Percentiles rank a stretch among this genome's conserved stretches.
Evolutionary conservation across 2,113 vertebrate genomes (phyloP).

Genomic region (Rhynchomys soricoides): DNA sequence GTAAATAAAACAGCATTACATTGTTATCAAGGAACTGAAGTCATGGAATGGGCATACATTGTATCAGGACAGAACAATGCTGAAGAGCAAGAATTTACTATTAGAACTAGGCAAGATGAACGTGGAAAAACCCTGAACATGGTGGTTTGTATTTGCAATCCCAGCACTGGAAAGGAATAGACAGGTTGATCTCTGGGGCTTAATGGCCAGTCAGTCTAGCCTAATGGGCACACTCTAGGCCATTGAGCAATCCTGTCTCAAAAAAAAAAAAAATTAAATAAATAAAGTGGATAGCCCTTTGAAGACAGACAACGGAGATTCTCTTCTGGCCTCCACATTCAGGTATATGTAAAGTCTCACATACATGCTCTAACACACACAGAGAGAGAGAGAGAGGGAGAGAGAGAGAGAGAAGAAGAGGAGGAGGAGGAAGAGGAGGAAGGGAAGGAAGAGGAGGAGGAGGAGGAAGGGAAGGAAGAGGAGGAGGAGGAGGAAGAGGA

Average conservation of each 20-base stretch:
- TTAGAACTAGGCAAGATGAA: not conserved
- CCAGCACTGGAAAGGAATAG: not conserved
- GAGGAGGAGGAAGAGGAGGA: too few relatives aligned
- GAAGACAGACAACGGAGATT: not conserved
- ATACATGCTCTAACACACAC: not conserved
- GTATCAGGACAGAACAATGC: not conserved
- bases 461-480: too few relatives aligned
- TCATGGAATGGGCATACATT: not conserved
- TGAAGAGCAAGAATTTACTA: not conserved
- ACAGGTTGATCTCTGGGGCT: not conserved
- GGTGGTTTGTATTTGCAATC: not conserved
- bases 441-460: too few relatives aligned
- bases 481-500: too few relatives aligned
- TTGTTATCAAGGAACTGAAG: not conserved
- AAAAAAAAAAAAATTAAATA: not conserved
- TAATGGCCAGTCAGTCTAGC: not conserved
- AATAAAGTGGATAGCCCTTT: not conserved
- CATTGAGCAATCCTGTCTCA: not conserved
- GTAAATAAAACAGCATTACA: slow-evolving; percentile 20
- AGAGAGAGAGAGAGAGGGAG: too few relatives aligned
- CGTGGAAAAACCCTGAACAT: too few relatives aligned
- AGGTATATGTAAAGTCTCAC: not conserved
- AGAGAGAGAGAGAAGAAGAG: not conserved
- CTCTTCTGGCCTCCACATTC: not conserved
- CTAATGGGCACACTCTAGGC: not conserved